Evolutionary conservation across 2,888 invertebrate species (phyloP).

Genomic region (Belgica antarctica): DNA sequence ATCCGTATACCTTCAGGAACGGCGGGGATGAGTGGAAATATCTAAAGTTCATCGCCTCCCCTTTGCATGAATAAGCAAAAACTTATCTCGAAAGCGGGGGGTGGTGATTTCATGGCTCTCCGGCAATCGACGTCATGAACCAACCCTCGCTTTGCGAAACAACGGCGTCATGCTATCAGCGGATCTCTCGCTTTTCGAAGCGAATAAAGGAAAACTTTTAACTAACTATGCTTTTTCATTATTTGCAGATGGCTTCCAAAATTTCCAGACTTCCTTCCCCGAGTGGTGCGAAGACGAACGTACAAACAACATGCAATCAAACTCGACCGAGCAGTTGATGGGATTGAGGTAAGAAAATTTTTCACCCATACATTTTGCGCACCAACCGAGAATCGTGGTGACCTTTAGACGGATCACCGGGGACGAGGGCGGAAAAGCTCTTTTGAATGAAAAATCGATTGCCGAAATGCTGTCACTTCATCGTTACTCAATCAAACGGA

Average conservation of each 20-base stretch:
- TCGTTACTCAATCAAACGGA: conserved; percentile 20
- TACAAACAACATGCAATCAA: conserved; percentile 60
- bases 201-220: too few species aligned
- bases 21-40: background rate
- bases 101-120: background rate
- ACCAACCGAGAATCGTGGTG: background rate
- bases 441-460: background rate
- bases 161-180: background rate
- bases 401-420: conserved; percentile 18
- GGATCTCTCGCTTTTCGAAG: too few species aligned
- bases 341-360: conserved; percentile 56
- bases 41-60: background rate
- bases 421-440: background rate
- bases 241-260: conserved; percentile 77
- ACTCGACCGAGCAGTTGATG: conserved; percentile 62
- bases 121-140: background rate
- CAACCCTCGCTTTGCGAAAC: background rate
- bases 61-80: background rate
- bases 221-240: conserved; percentile 47
- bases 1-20: background rate
- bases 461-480: background rate
- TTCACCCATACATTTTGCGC: background rate
- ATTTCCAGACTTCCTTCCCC: conserved; percentile 80
- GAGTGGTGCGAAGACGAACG: conserved; percentile 86
- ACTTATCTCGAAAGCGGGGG: background rate